Percentiles rank a stretch among this genome's conserved stretches.
phyloP scores from a whole-genome alignment of 2,113 vertebrate genomes.

The Hippocampus zosterae region DNA sequence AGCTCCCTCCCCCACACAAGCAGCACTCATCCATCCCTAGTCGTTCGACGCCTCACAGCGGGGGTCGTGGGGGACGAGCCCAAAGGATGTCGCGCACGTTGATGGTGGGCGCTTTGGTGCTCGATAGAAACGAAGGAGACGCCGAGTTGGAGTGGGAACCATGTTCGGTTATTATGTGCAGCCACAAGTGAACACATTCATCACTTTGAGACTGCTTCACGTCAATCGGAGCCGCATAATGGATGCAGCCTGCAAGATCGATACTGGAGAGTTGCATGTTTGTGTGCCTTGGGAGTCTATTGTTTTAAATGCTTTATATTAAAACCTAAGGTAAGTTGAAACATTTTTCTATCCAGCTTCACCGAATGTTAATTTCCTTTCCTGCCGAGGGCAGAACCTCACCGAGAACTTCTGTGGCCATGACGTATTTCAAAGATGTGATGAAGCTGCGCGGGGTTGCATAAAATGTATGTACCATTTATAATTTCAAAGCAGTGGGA shows the following conservation, averaged over 20 bases:
- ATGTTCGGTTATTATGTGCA: background rate
- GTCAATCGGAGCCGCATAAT: background rate
- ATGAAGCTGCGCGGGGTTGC: background rate
- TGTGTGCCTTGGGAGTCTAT: background rate
- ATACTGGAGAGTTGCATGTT: background rate
- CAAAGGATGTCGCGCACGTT: constrained; percentile 9
- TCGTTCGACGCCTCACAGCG: constrained; percentile 10
- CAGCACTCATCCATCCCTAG: constrained; percentile 10
- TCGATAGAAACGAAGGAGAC: constrained; percentile 1
- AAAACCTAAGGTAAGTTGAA: background rate
- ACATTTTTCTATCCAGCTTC: background rate
- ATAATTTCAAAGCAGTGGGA: background rate
- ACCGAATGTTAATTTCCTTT: background rate
- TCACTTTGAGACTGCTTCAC: background rate
- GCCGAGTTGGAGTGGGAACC: background rate
- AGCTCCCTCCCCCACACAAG: constrained; percentile 3
- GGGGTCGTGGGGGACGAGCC: no score
- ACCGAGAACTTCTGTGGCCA: background rate
- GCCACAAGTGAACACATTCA: background rate
- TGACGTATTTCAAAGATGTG: background rate
- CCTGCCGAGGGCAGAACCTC: background rate
- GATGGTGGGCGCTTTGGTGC: background rate
- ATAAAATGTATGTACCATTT: background rate
- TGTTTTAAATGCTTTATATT: background rate
- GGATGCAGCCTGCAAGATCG: background rate